phyloP scores from a whole-genome alignment of 1,140 invertebrate species.

The Sycophaga agraensis region DNA sequence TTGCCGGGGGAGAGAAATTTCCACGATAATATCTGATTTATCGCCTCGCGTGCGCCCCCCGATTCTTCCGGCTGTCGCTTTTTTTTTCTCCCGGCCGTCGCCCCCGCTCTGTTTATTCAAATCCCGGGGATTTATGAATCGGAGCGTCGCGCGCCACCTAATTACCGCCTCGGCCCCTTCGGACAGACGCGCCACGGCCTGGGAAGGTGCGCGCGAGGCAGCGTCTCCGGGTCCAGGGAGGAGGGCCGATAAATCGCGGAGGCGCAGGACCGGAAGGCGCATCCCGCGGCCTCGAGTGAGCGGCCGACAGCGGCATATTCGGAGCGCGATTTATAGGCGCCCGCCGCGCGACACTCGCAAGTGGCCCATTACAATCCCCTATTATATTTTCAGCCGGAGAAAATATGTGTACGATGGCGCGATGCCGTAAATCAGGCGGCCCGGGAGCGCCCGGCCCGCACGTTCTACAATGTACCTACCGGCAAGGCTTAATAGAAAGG shows the following conservation, averaged over 20 bases:
- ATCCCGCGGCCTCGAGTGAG: too few relatives aligned
- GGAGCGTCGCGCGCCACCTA: not conserved
- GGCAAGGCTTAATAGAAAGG: too few relatives aligned
- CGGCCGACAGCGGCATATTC: not conserved
- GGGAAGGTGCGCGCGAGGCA: too few relatives aligned
- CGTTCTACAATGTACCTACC: too few relatives aligned
- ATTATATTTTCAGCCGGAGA: not conserved
- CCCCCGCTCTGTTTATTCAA: slow-evolving; percentile 1
- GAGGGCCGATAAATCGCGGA: too few relatives aligned
- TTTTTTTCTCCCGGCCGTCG: not conserved
- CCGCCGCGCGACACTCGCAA: not conserved
- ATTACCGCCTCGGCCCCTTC: not conserved
- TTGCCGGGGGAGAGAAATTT: slow-evolving; percentile 19
- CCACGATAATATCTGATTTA: slow-evolving; percentile 30
- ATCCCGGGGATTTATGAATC: slow-evolving; percentile 5
- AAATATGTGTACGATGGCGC: not conserved
- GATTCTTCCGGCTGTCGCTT: slow-evolving; percentile 8
- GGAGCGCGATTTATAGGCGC: not conserved
- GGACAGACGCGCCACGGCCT: too few relatives aligned
- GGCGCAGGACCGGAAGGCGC: too few relatives aligned
- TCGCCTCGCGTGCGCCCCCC: slow-evolving; percentile 6
- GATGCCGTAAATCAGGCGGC: slow-evolving; percentile 1
- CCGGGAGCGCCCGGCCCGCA: too few relatives aligned
- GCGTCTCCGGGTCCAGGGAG: too few relatives aligned
- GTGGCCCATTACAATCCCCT: not conserved